These are phyloP conservation scores for Macrotrachela quadricornifera DNA, from an alignment of 1,140 invertebrate species.

Conservation along the genomic window DNA sequence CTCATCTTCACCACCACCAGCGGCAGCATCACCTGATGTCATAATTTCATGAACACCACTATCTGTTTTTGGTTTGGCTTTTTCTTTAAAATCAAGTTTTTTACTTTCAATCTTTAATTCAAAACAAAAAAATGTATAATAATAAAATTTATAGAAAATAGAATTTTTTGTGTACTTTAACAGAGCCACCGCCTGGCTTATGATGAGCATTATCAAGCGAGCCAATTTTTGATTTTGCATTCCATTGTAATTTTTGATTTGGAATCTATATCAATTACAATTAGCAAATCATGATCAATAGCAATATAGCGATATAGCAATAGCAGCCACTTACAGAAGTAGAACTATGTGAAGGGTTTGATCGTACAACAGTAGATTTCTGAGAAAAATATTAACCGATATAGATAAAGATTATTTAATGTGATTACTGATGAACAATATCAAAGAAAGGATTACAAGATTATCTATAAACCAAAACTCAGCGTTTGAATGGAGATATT, in stretches of 20 bases:
- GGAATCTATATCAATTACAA: constrained; percentile 36
- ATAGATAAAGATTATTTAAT: too few relatives aligned
- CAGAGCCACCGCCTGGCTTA: constrained; percentile 16
- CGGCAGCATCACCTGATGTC: too few relatives aligned
- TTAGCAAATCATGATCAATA: constrained; percentile 63
- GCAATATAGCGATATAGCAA: too few relatives aligned
- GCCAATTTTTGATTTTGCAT: constrained; percentile 14
- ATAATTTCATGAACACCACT: constrained; percentile 1
- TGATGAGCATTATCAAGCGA: constrained; percentile 19
- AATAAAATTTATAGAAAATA: neutral
- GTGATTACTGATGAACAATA: too few relatives aligned
- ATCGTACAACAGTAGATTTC: constrained; percentile 79
- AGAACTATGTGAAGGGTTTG: too few relatives aligned
- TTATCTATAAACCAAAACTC: too few relatives aligned
- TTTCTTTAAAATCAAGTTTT: constrained; percentile 70
- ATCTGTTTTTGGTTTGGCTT: constrained; percentile 48
- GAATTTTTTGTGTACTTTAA: constrained; percentile 10
- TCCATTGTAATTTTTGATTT: constrained; percentile 12
- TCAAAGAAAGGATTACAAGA: too few relatives aligned
- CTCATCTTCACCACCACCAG: too few relatives aligned
- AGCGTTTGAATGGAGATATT: too few relatives aligned
- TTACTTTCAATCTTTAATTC: constrained; percentile 52
- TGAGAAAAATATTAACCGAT: constrained; percentile 28
- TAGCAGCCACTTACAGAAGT: too few relatives aligned
- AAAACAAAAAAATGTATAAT: neutral